phyloP scores from a whole-genome alignment of 2,888 invertebrate genomes.

The Diloba caeruleocephala region DNA sequence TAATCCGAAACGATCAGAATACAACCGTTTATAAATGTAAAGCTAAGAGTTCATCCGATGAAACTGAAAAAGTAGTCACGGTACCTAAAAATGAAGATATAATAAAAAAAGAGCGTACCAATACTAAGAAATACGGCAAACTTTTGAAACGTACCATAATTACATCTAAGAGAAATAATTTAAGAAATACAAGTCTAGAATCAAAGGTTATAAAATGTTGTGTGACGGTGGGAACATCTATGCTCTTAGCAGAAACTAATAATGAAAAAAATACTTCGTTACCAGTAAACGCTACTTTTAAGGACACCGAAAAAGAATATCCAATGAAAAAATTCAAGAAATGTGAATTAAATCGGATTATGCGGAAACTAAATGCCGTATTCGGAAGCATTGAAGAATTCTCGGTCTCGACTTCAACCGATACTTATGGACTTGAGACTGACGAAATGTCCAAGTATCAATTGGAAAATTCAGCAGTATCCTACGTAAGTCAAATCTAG shows the following conservation, averaged over 20 bases:
- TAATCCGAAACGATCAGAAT: neutral
- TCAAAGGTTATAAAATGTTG: neutral
- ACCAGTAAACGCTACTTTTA: slow-evolving; percentile 2
- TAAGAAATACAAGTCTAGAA: slow-evolving; percentile 2
- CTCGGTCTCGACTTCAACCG: slow-evolving; percentile 1
- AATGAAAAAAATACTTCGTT: neutral
- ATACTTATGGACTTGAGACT: slow-evolving; percentile 5
- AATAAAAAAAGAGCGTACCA: slow-evolving; percentile 2
- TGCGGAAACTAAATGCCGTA: slow-evolving; percentile 3
- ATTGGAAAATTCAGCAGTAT: neutral
- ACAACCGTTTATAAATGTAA: neutral
- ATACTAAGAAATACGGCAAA: slow-evolving; percentile 19
- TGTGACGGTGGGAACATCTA: slow-evolving; percentile 10
- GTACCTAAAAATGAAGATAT: slow-evolving; percentile 1
- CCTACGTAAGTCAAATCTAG: slow-evolving; percentile 7
- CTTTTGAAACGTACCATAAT: slow-evolving; percentile 18
- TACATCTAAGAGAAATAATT: slow-evolving; percentile 22
- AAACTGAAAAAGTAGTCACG: neutral
- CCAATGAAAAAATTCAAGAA: slow-evolving; percentile 1
- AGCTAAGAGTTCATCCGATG: neutral
- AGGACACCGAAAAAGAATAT: slow-evolving; percentile 1
- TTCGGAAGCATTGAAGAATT: slow-evolving; percentile 9
- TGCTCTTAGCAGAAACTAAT: neutral
- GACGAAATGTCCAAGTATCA: neutral
- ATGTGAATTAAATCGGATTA: slow-evolving; percentile 2